Percentiles rank a stretch among this genome's conserved stretches.
Evolutionary conservation across 2,888 invertebrate species (phyloP).

Genomic region (Dromius quadrimaculatus): DNA sequence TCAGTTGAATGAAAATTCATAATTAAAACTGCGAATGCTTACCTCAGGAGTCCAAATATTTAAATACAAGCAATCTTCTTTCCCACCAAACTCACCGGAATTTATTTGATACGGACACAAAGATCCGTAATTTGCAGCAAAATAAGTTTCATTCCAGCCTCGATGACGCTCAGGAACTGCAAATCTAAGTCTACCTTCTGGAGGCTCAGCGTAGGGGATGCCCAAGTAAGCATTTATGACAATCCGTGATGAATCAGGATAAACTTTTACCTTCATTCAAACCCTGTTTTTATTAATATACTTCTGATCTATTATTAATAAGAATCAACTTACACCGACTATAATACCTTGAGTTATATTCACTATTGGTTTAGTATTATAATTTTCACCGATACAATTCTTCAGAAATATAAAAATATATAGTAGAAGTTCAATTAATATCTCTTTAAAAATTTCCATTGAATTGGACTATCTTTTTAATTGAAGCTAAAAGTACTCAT

Average conservation of each 20-base stretch:
- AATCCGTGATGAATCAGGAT: slow-evolving; percentile 72
- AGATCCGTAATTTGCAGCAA: slow-evolving; percentile 78
- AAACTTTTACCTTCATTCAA: slow-evolving; percentile 75
- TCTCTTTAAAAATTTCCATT: not conserved
- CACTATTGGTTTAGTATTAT: slow-evolving; percentile 64
- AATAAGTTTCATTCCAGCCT: slow-evolving; percentile 79
- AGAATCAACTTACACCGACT: slow-evolving; percentile 69
- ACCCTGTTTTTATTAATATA: slow-evolving; percentile 5
- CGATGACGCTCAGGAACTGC: slow-evolving; percentile 77
- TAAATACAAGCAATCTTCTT: slow-evolving; percentile 90
- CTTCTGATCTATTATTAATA: slow-evolving; percentile 37
- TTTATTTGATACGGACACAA: slow-evolving; percentile 75
- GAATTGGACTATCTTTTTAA: not conserved
- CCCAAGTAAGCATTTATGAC: slow-evolving; percentile 80
- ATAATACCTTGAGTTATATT: slow-evolving; percentile 72
- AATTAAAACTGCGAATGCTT: slow-evolving; percentile 53
- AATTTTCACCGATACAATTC: slow-evolving; percentile 26
- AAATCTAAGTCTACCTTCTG: slow-evolving; percentile 80
- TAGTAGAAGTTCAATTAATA: slow-evolving; percentile 8
- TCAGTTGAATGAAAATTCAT: slow-evolving; percentile 4
- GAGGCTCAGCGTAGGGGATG: slow-evolving; percentile 85
- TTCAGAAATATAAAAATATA: not conserved
- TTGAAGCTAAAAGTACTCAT: not conserved
- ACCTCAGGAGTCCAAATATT: slow-evolving; percentile 92
- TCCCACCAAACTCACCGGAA: slow-evolving; percentile 62